Base-by-base conservation (phyloP, 1,140 invertebrate species). In the Mylabris phalerata region DNA sequence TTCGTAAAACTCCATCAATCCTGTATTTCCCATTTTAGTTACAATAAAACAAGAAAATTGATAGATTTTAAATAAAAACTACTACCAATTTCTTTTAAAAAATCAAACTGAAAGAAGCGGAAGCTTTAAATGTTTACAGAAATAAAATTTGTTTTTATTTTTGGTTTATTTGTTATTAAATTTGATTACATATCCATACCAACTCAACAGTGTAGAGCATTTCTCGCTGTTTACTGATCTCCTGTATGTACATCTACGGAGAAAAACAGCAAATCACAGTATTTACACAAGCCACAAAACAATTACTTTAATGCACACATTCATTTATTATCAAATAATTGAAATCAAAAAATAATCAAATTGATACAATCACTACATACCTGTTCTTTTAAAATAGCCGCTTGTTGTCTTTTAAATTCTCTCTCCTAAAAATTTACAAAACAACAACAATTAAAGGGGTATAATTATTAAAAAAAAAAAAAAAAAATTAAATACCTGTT, bases 321-420 rank as follows among this genome's bases (percentile, higher is more conserved):
- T 10, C 24, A 48, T 32, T 32, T 32, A 32, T 7, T 50, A 19
- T 42, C 10, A 13, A 41, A 50, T 26, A 38, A 25, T 19, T 19
- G 19, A 19, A 39, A 10, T 41, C n/a, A 52, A 32, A 32, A 52
- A 13, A 45, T 44, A 55, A 44, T 42, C 41, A 3, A 40, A 40
- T 40, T 42, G 41, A 42, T n/a, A 42, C n/a, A 2, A 4, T 4
- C n/a, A 26, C 10, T 47, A 27, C 13, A 13, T 81, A 93, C 90
- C 87, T 93, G 91, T 79, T 93, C 91, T 77, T 92, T 93, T 52
- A 91, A 75, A 69, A 92, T 80, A 39, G 90, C 84, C 57, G 89
- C 86, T 75, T 93, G 89, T 72, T 92, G 90, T 68, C 89, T 79
- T 75, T 92, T 92, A 70, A 92, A 75, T 76, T 93, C 90, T 73